Evolutionary conservation across 2,113 vertebrate species (phyloP).

Genomic region (Mus musculus): DNA sequence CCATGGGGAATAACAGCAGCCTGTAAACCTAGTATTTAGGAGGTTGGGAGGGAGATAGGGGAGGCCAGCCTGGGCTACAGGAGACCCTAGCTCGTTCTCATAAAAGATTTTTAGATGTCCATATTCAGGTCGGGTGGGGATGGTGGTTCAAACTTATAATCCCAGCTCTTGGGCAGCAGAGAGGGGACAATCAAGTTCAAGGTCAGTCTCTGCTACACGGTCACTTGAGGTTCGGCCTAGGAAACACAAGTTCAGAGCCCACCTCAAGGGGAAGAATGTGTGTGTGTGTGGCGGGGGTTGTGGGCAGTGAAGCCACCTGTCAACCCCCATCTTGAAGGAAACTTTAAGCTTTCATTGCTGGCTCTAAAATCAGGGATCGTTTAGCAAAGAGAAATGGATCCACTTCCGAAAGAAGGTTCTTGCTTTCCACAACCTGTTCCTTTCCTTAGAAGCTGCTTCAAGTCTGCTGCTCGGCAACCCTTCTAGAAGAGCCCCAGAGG

Average conservation of each 20-base stretch:
- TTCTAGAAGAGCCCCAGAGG: not conserved
- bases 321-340: not conserved
- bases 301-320: not conserved
- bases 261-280: not conserved
- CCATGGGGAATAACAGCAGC: not conserved
- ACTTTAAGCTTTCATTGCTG: not conserved
- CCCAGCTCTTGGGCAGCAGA: not conserved
- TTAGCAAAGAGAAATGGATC: not conserved
- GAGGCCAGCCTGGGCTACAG: not conserved
- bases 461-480: not conserved
- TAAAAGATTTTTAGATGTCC: not conserved
- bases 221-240: not conserved
- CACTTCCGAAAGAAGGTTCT: not conserved
- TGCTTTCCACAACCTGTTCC: not conserved
- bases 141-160: not conserved
- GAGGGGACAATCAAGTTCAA: not conserved
- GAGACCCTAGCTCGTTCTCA: not conserved
- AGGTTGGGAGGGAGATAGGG: not conserved
- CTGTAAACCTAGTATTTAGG: not conserved
- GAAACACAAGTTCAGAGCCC: not conserved
- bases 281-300: not conserved
- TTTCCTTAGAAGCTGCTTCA: not conserved
- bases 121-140: not conserved
- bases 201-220: not conserved
- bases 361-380: not conserved